Evolutionary conservation across 1,140 invertebrate genomes (phyloP).

Genomic region (Hyles vespertilio): DNA sequence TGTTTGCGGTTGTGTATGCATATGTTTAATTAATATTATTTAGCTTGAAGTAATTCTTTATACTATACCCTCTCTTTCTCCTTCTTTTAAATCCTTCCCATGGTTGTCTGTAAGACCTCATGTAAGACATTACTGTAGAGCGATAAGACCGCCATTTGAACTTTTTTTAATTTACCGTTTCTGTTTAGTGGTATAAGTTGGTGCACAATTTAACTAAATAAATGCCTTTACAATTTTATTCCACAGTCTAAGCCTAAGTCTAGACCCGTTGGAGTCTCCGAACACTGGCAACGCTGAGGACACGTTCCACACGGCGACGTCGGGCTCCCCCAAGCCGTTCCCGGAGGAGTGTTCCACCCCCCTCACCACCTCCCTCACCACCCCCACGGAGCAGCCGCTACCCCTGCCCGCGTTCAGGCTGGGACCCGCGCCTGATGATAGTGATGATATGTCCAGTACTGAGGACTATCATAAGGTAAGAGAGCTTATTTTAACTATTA

Average conservation of each 20-base stretch:
- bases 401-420: constrained; percentile 41
- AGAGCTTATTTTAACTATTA: background rate
- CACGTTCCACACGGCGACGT: constrained; percentile 85
- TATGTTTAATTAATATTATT: no score
- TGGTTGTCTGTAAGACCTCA: no score
- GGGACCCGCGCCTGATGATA: constrained; percentile 54
- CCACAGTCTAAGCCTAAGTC: constrained; percentile 50
- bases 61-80: no score
- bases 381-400: constrained; percentile 5
- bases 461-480: constrained; percentile 67
- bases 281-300: constrained; percentile 77
- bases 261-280: constrained; percentile 47
- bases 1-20: no score
- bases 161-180: no score
- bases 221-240: background rate
- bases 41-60: no score
- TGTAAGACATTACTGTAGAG: no score
- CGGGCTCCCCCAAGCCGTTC: constrained; percentile 46
- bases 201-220: no score
- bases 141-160: no score
- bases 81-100: no score
- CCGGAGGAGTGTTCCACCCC: constrained; percentile 28
- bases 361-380: constrained; percentile 9
- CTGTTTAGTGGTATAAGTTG: no score
- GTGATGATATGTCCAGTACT: constrained; percentile 71